Evolutionary conservation across 2,113 vertebrate genomes (phyloP).

Genomic region (Acrocephalus kingi): DNA sequence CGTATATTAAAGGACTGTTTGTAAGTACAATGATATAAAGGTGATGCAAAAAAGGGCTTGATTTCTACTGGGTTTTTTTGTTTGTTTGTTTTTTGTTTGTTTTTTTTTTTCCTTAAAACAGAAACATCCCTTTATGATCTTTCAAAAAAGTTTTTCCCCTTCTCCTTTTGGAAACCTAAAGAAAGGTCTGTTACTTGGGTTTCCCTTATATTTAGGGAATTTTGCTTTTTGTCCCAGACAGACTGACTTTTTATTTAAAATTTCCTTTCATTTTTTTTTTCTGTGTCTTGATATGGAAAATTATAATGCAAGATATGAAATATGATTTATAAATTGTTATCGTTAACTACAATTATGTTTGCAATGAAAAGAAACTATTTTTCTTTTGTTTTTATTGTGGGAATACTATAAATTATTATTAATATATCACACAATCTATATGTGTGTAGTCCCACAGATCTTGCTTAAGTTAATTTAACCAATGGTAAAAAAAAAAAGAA

Average conservation of each 20-base stretch:
- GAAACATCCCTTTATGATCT: background rate
- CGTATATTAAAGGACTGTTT: background rate
- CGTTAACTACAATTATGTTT: background rate
- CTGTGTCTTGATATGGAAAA: background rate
- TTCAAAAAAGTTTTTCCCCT: background rate
- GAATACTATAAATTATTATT: background rate
- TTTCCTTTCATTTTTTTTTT: background rate
- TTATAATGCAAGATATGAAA: background rate
- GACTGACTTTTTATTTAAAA: background rate
- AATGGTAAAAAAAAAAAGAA: background rate
- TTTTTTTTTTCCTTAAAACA: background rate
- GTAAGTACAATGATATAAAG: background rate
- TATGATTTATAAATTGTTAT: background rate
- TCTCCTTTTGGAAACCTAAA: background rate
- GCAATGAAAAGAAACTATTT: background rate
- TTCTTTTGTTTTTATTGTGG: background rate
- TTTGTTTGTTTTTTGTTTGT: background rate
- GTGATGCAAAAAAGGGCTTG: background rate
- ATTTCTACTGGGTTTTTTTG: background rate
- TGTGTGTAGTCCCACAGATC: background rate
- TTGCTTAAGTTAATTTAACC: background rate
- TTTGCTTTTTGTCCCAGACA: background rate
- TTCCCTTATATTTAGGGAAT: background rate
- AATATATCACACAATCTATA: background rate
- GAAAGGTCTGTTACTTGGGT: background rate